Percentiles rank a stretch among this genome's conserved stretches.
phyloP scores from a whole-genome alignment of 2,113 vertebrate genomes.

The Aphyosemion australe region DNA sequence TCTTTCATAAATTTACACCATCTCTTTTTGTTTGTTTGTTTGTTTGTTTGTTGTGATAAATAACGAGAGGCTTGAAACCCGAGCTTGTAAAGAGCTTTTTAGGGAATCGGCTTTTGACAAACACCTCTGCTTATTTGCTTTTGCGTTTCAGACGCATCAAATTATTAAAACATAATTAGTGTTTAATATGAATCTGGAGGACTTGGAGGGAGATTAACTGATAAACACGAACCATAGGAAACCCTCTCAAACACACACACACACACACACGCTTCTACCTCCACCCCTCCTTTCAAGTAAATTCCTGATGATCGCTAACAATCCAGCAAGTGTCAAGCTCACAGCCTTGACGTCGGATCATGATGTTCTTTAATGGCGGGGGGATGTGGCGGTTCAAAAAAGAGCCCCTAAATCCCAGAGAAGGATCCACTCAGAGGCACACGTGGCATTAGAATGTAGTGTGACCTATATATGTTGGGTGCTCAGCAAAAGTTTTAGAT shows the following conservation, averaged over 20 bases:
- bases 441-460: slow-evolving; percentile 68
- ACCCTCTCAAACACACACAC: not conserved
- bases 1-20: slow-evolving; percentile 42
- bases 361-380: slow-evolving; percentile 71
- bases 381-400: slow-evolving; percentile 66
- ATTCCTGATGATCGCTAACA: slow-evolving; percentile 60
- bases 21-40: slow-evolving; percentile 7
- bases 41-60: slow-evolving; percentile 33
- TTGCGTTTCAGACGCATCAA: slow-evolving; percentile 42
- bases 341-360: slow-evolving; percentile 47
- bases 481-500: slow-evolving; percentile 74
- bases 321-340: slow-evolving; percentile 55
- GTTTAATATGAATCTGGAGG: slow-evolving; percentile 42
- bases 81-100: slow-evolving; percentile 20
- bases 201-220: slow-evolving; percentile 38
- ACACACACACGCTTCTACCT: not conserved
- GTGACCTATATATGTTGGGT: slow-evolving; percentile 75
- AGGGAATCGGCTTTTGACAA: slow-evolving; percentile 35
- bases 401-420: slow-evolving; percentile 63
- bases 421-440: slow-evolving; percentile 69
- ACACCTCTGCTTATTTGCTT: slow-evolving; percentile 29
- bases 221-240: slow-evolving; percentile 23
- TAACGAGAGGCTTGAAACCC: slow-evolving; percentile 31
- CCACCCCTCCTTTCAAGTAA: slow-evolving; percentile 11
- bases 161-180: slow-evolving; percentile 54